phyloP scores from a whole-genome alignment of 2,888 invertebrate species.

The Drosophila borealis region DNA sequence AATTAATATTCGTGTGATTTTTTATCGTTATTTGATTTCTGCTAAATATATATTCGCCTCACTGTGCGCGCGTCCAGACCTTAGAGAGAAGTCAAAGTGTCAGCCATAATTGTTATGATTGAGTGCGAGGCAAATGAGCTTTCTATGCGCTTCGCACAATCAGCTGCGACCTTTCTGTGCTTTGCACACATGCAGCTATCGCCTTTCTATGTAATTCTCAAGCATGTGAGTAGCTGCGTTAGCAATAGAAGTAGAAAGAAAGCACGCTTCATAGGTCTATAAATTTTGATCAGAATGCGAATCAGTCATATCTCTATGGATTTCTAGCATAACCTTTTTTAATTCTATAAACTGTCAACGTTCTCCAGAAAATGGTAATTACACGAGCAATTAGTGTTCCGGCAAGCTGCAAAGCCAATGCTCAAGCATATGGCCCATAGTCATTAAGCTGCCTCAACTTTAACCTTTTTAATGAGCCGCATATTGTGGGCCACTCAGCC shows the following conservation, averaged over 20 bases:
- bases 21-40: constrained; percentile 81
- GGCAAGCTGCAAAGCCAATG: constrained; percentile 31
- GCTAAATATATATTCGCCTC: constrained; percentile 50
- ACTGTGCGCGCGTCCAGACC: constrained; percentile 6
- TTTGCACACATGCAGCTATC: neutral
- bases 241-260: too few relatives aligned
- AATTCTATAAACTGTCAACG: constrained; percentile 3
- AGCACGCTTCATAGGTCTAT: too few relatives aligned
- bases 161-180: constrained; percentile 3
- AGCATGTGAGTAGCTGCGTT: neutral
- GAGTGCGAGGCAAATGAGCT: constrained; percentile 30
- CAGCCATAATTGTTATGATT: constrained; percentile 53
- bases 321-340: neutral
- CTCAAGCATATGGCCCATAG: constrained; percentile 35
- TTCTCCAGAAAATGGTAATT: constrained; percentile 1
- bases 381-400: constrained; percentile 53
- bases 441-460: constrained; percentile 69
- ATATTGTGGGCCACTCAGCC: constrained; percentile 39
- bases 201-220: constrained; percentile 18
- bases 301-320: neutral
- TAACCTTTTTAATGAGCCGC: constrained; percentile 74
- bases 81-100: constrained; percentile 45
- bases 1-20: constrained; percentile 83
- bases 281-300: neutral
- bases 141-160: constrained; percentile 12